Conservation (phyloP, 2,113 vertebrate genomes). For the Macquaria australasica region DNA sequence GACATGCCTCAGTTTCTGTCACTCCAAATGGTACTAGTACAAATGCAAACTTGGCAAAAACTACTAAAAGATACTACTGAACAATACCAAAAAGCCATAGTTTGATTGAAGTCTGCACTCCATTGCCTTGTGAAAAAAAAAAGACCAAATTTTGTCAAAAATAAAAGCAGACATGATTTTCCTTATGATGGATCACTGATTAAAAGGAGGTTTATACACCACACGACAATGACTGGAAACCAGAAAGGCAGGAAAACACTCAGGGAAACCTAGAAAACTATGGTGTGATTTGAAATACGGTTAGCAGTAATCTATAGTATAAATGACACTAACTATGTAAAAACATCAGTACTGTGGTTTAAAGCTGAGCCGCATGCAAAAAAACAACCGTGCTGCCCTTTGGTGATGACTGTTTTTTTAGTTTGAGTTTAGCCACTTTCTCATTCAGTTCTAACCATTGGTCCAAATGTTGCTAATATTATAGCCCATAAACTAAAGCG, state of each 20-base stretch:
- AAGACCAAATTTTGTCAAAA: background rate
- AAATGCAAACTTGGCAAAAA: too few relatives aligned
- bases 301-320: background rate
- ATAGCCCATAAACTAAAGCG: conserved; percentile 5
- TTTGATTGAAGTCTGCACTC: background rate
- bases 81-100: too few relatives aligned
- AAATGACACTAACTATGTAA: background rate
- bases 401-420: too few relatives aligned
- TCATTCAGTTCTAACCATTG: background rate
- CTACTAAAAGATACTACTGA: too few relatives aligned
- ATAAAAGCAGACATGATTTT: background rate
- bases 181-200: background rate
- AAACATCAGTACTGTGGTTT: background rate
- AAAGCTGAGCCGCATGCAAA: background rate
- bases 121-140: background rate
- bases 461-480: background rate
- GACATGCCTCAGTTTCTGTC: too few relatives aligned
- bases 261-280: background rate
- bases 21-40: too few relatives aligned
- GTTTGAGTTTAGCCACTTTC: too few relatives aligned
- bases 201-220: background rate
- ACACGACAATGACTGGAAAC: background rate
- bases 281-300: background rate
- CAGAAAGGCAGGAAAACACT: background rate
- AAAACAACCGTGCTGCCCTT: background rate